Base-by-base conservation (phyloP, 2,113 vertebrate species). In the Trichomycterus rosablanca region DNA sequence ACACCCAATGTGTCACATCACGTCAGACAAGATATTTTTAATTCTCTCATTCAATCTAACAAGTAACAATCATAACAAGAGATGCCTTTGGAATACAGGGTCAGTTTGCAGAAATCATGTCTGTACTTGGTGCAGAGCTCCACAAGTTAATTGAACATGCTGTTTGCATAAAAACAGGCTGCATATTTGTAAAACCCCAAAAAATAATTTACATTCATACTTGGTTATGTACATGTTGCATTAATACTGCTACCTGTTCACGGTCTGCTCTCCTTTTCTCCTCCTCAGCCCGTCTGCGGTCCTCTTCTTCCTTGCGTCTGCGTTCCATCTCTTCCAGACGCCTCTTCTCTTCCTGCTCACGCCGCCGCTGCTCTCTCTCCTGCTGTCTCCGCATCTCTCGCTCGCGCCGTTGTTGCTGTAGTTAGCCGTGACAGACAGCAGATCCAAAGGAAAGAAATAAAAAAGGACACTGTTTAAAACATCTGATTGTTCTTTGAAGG, bases 301-400 rank as follows among this genome's bases (percentile, higher is more conserved):
- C 96, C 45, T 98, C 96, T 45, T 98, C 96, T 71, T 98, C 96
- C 63, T 97, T 96, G 34, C 94, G 90, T 26, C 96, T 87, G 14
- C 93, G 88, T 74, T 98, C 95, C 76, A 96, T 73, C 69, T 99
- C 96, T 75, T 98, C 95, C 0, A 95, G 56, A 4, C 94, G 89
- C 26, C 93, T 80, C 74, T 95, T 97, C 78, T 97, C 93, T 69
- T 98, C 94, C 55, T 97, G 94, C 63, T 99, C 95, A 1, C 94
- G 84, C n/a, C 95, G 80, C 19, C 95, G 86, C 78, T 98, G 95
- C 72, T 99, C 96, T 4, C 95, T 88, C 70, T 99, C 96, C 67
- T 98, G 96, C 76, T 98, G 96, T 80, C 96, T 84, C 72, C 96
- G 86, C 81, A 94, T 89, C 84, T 99, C 95, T 0, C 95, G 91